Evolutionary conservation across 2,797 vertebrate genomes (phyloP), one percentile per base, ranked within the genome.

Genomic region (Hippopotamyrus pictus): DNA sequence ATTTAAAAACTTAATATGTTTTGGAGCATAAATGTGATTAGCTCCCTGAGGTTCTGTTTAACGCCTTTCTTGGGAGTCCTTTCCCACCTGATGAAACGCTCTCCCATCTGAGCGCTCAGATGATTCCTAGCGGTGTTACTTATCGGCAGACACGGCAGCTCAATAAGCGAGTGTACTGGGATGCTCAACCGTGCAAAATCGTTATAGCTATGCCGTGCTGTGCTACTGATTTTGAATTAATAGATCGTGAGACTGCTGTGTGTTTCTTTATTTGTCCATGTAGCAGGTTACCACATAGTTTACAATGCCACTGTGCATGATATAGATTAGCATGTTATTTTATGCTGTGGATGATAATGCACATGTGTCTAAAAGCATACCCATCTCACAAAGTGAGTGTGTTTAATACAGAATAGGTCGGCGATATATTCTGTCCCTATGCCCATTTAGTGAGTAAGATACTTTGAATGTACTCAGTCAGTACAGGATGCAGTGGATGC

Each of bases 1-100:
- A 87, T 57, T 57, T 87, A 87, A 87, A 87, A 87, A 87, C 54
- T 57, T 87, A 87, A 87, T 87, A 87, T 53, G 51, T 57, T 87
- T 87, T 87, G 25, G 33, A 54, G 86, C 59, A 62, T 62, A 62
- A 62, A 62, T 62, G 51, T 41, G 33, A 87, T 87, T 54, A 44
- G 53, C 85, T 87, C 53, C 29, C 53, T 14, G 25, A 87, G 51
- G 85, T 59, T 57, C 11, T 59, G 82, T 84, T 84, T 51, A 51
- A 84, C 48, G 46, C 46, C n/a, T 44, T 46, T 57, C 85, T 53
- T 87, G 14, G 85, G 85, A 87, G 85, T 44, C 85, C 53, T 54
- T 29, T 87, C 53, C 85, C 85, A 87, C 85, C 85, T 87, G 51
- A 87, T 59, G 53, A 59, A 41, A 87, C 7, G 4, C 29, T 19